These are phyloP conservation scores for Leptinotarsa texana DNA, from an alignment of 1,140 invertebrate species.

Conservation along the genomic window DNA sequence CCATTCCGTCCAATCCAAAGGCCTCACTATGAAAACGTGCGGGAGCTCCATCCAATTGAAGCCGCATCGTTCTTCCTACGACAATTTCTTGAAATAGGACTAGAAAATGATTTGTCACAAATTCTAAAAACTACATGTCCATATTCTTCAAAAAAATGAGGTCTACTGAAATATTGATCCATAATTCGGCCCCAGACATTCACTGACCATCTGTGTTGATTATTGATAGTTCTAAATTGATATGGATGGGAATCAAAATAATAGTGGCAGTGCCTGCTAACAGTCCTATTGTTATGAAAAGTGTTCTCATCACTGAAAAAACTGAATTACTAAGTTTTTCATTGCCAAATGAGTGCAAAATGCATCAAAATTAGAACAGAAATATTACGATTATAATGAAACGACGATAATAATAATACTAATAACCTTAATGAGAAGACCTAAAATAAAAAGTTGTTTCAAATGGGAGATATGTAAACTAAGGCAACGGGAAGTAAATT, in stretches of 20 bases:
- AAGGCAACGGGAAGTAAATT: too few species aligned
- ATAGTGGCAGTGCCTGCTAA: neutral
- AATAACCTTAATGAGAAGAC: too few species aligned
- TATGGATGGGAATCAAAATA: slow-evolving; percentile 1
- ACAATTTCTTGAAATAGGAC: neutral
- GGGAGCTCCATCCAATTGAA: neutral
- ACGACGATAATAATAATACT: too few species aligned
- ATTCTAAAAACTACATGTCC: neutral
- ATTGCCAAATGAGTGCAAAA: too few species aligned
- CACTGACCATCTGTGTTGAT: neutral
- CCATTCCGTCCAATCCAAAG: neutral
- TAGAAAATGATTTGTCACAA: neutral
- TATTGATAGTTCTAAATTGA: neutral
- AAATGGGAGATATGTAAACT: too few species aligned
- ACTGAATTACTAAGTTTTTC: neutral
- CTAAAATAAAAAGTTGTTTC: too few species aligned
- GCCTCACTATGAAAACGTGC: neutral
- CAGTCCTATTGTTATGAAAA: neutral
- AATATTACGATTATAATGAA: too few species aligned
- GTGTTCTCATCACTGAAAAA: slow-evolving; percentile 14
- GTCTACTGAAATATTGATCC: neutral
- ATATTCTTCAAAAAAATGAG: neutral
- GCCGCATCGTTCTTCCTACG: neutral
- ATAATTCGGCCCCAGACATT: neutral
- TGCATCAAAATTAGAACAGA: too few species aligned